A percentile compares a stretch with the other conserved stretches of the same genome.
These are phyloP conservation scores for Phainopepla nitens DNA, from an alignment of 2,113 vertebrate species.

Conservation along the genomic window DNA sequence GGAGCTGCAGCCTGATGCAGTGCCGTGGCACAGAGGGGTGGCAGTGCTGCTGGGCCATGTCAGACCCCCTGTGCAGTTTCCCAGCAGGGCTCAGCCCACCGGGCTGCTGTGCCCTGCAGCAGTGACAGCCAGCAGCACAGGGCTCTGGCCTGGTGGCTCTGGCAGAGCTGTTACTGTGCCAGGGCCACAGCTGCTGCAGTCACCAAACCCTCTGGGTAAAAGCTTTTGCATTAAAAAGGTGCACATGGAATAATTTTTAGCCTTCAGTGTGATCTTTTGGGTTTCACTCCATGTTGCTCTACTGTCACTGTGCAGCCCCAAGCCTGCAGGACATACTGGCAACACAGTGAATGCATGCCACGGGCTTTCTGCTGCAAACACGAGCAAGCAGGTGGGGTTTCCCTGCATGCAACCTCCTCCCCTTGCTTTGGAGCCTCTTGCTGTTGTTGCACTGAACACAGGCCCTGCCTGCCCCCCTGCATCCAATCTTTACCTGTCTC, in stretches of 20 bases:
- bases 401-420: not conserved
- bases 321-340: not conserved
- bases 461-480: not conserved
- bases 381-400: not conserved
- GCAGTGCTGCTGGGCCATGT: not conserved
- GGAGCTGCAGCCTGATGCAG: not conserved
- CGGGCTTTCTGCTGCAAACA: not conserved
- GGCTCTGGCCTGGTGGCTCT: not conserved
- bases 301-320: not conserved
- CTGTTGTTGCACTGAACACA: not conserved
- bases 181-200: not conserved
- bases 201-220: not conserved
- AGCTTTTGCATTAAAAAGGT: not conserved
- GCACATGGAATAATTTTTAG: not conserved
- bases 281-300: not conserved
- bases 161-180: not conserved
- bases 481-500: not conserved
- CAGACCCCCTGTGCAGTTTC: not conserved
- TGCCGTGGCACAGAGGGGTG: not conserved
- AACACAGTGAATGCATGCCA: not conserved
- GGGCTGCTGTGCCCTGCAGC: not conserved
- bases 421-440: not conserved
- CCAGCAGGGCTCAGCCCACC: not conserved
- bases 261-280: not conserved
- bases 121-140: not conserved